phyloP scores from a whole-genome alignment of 2,888 invertebrate species.

The Troides oblongomaculatus region DNA sequence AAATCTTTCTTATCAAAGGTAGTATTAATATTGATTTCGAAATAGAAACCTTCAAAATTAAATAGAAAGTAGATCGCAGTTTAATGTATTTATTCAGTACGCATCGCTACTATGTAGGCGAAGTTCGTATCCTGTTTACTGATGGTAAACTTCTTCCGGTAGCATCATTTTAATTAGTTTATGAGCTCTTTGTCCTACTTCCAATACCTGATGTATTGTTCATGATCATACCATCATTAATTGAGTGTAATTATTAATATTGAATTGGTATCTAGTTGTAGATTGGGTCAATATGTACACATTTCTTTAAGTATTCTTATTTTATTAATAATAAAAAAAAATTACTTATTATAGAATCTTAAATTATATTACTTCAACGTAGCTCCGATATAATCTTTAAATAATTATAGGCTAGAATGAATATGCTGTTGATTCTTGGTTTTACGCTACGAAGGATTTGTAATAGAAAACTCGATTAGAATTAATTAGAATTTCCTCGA shows the following conservation, averaged over 20 bases:
- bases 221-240: no score
- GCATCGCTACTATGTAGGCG: conserved; percentile 23
- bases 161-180: conserved; percentile 10
- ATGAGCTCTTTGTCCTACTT: conserved; percentile 7
- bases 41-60: conserved; percentile 19
- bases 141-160: conserved; percentile 26
- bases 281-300: no score
- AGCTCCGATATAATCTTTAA: not conserved
- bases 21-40: conserved; percentile 18
- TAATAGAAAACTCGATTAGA: not conserved
- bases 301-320: no score
- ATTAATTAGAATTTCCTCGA: conserved; percentile 11
- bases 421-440: conserved; percentile 17
- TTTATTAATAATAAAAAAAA: no score
- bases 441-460: not conserved
- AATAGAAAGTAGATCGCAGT: conserved; percentile 27
- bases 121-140: conserved; percentile 22
- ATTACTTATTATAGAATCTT: not conserved
- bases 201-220: not conserved
- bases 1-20: not conserved
- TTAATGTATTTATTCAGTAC: conserved; percentile 26
- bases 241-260: no score
- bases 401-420: conserved; percentile 19
- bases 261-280: no score
- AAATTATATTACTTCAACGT: not conserved